Base-by-base conservation (phyloP, 2,797 vertebrate genomes). In the Sebastes nivosus region DNA sequence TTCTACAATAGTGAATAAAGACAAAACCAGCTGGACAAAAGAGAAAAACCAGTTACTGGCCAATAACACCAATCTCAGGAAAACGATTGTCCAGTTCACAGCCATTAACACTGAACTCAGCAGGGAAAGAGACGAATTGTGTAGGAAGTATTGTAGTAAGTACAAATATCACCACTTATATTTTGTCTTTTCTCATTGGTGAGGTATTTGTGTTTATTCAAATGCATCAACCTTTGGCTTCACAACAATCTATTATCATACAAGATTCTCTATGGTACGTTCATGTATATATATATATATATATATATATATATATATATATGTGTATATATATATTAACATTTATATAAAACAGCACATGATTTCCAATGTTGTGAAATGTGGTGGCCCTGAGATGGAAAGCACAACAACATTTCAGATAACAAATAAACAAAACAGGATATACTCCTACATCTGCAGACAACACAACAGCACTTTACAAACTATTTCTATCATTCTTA, bases 1-100 rank as follows among this genome's bases (percentile, higher is more conserved):
- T 30, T 20, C 5, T 64, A 18, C 46, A 14, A 73, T 9, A 91
- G 89, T 71, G 70, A 79, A 52, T 20, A 52, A 61, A 5, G 22
- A 68, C 1, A 57, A 61, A 70, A 20, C 4, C 5, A 12, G 3
- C 1, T 86, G 86, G 58, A 50, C 4, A 5, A 54, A 0, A 5
- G 72, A 84, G 10, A 58, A 0, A 30, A 1, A 3, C 0, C n/a
- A 80, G n/a, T n/a, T 86, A 6, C 0, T n/a, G 3, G 67, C 2
- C 34, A 66, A 46, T 6, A 42, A 29, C 34, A 42, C n/a, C 32
- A 34, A 34, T 34, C 32, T 34, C 32, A 34, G 32, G 32, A 34
- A 34, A 34, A 34, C 10, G 32, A 34, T 34, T 34, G 32, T 34
- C 32, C 32, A 34, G 32, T 34, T 34, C 32, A 34, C 10, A 34